A percentile compares a stretch with the other conserved stretches of the same genome.
Conservation (phyloP, 2,797 vertebrate genomes). For the Neostethus bicornis region DNA sequence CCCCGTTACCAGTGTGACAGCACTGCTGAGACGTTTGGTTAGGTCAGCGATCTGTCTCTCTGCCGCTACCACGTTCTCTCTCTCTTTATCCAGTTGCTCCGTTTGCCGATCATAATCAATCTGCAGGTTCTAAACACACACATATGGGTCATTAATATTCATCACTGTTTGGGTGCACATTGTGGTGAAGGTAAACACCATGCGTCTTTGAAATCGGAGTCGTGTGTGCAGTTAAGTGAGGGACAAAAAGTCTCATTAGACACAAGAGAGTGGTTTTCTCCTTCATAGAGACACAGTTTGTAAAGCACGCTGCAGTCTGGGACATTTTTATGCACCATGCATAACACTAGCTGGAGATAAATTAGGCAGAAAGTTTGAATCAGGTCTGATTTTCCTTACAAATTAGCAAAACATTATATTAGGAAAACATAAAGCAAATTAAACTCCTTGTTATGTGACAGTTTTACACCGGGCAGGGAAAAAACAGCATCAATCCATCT, state of each 20-base stretch:
- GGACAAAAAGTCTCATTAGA: conserved; percentile 66
- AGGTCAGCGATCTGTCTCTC: conserved; percentile 88
- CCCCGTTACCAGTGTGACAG: conserved; percentile 84
- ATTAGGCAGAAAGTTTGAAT: conserved; percentile 13
- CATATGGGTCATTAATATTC: conserved; percentile 30
- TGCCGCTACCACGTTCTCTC: conserved; percentile 79
- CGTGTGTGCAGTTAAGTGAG: conserved; percentile 35
- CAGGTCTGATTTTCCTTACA: conserved; percentile 14
- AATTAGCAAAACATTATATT: conserved; percentile 32
- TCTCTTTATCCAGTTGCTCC: conserved; percentile 90
- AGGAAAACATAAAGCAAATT: conserved; percentile 7
- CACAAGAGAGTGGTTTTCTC: conserved; percentile 56
- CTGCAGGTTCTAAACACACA: conserved; percentile 86
- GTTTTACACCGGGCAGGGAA: not conserved
- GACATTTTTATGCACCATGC: conserved; percentile 49
- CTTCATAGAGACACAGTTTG: conserved; percentile 48
- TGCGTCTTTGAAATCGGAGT: conserved; percentile 48
- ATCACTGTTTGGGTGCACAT: conserved; percentile 29
- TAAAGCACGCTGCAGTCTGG: conserved; percentile 50
- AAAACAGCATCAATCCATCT: conserved; percentile 4
- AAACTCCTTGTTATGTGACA: conserved; percentile 16
- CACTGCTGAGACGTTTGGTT: conserved; percentile 84
- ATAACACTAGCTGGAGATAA: conserved; percentile 43
- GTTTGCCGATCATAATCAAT: conserved; percentile 92
- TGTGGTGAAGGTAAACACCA: conserved; percentile 57